A percentile compares a stretch with the other conserved stretches of the same genome.
Evolutionary conservation across 2,888 invertebrate genomes (phyloP).

Genomic region (Cataglyphis albicans): DNA sequence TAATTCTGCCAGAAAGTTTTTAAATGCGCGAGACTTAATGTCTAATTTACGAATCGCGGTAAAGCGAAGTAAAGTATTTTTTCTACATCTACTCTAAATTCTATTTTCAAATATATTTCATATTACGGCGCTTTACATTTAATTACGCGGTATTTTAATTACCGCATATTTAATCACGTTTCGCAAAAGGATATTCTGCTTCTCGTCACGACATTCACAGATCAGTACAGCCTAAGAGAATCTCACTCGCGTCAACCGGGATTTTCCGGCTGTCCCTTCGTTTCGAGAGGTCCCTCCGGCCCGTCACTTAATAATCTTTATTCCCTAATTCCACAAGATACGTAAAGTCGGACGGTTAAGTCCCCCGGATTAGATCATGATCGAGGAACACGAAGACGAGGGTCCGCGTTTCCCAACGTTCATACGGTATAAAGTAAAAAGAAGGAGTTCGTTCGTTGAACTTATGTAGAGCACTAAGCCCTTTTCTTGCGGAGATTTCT

Average conservation of each 20-base stretch:
- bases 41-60: conserved; percentile 13
- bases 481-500: conserved; percentile 15
- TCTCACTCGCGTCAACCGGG: conserved; percentile 69
- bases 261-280: conserved; percentile 74
- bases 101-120: conserved; percentile 20
- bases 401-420: conserved; percentile 51
- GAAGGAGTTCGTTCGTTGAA: conserved; percentile 11
- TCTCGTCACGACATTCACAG: conserved; percentile 18
- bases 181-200: background rate
- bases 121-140: background rate
- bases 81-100: background rate
- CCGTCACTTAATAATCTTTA: conserved; percentile 81
- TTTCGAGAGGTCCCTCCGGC: conserved; percentile 73
- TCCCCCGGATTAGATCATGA: conserved; percentile 75
- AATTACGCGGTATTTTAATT: background rate
- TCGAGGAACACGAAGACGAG: conserved; percentile 71
- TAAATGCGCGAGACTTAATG: conserved; percentile 18
- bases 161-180: conserved; percentile 26
- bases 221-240: conserved; percentile 33
- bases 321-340: conserved; percentile 78
- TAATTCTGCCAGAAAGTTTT: conserved; percentile 24
- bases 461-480: background rate
- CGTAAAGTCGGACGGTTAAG: conserved; percentile 79
- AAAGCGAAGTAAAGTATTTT: conserved; percentile 19
- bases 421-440: background rate